Evolutionary conservation across 1,140 invertebrate genomes (phyloP).

Genomic region (Anagrus nilaparvatae): DNA sequence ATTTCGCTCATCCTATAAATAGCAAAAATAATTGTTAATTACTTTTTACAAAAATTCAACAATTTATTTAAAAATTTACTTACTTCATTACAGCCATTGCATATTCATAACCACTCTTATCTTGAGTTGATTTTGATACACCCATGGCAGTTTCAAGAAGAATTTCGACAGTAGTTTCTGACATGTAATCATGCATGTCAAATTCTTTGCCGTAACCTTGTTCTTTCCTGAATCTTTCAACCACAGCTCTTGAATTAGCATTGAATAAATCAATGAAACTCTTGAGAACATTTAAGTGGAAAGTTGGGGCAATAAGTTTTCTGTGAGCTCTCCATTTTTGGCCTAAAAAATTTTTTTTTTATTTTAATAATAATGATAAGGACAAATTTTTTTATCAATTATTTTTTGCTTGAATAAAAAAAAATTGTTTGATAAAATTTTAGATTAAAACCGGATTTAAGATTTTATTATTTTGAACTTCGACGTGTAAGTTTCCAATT

Average conservation of each 20-base stretch:
- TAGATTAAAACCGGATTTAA: too few species aligned
- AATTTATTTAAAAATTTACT: slow-evolving; percentile 15
- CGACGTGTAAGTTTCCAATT: too few species aligned
- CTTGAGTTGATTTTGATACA: slow-evolving; percentile 63
- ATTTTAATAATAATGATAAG: background rate
- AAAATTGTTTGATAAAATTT: too few species aligned
- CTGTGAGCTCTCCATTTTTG: slow-evolving; percentile 71
- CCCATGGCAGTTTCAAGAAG: slow-evolving; percentile 75
- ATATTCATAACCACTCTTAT: slow-evolving; percentile 66
- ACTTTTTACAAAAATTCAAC: background rate
- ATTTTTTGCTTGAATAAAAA: too few species aligned
- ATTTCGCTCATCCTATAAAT: slow-evolving; percentile 61
- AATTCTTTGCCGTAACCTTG: slow-evolving; percentile 50
- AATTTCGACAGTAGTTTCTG: slow-evolving; percentile 72
- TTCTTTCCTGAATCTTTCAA: slow-evolving; percentile 55
- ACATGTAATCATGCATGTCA: slow-evolving; percentile 76
- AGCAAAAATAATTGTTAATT: background rate
- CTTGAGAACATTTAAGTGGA: slow-evolving; percentile 74
- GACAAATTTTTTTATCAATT: too few species aligned
- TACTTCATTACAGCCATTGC: slow-evolving; percentile 75
- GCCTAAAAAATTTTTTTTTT: slow-evolving; percentile 36
- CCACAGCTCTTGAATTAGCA: slow-evolving; percentile 59
- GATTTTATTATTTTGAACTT: too few species aligned
- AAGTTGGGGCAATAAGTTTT: slow-evolving; percentile 72
- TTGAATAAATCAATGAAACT: slow-evolving; percentile 75